A percentile compares a stretch with the other conserved stretches of the same genome.
Conservation (phyloP, 2,113 vertebrate species). For the Rhodinocichla rosea region DNA sequence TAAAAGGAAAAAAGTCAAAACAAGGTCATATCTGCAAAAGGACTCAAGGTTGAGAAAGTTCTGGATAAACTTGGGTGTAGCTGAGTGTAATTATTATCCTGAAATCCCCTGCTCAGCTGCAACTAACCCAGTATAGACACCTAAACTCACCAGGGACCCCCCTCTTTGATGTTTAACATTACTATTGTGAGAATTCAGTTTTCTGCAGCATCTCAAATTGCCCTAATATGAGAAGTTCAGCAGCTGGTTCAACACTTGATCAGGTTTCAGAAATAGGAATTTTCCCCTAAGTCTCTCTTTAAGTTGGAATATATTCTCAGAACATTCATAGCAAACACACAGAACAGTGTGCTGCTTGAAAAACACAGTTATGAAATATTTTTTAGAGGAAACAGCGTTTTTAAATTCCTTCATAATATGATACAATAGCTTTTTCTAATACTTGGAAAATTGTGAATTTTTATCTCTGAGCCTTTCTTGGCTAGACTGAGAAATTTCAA, state of each 20-base stretch:
- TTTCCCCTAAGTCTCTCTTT: neutral
- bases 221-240: neutral
- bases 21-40: neutral
- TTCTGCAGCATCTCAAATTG: neutral
- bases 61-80: neutral
- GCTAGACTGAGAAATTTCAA: neutral
- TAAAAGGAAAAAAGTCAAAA: neutral
- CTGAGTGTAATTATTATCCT: neutral
- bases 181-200: neutral
- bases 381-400: neutral
- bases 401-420: neutral
- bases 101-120: neutral
- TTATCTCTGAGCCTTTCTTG: neutral
- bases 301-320: neutral
- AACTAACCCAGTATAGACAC: neutral
- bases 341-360: neutral
- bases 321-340: neutral
- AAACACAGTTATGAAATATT: neutral
- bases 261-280: conserved; percentile 14
- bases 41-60: neutral
- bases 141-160: neutral
- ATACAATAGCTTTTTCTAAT: neutral
- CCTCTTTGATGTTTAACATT: neutral
- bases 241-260: conserved; percentile 13
- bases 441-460: neutral